Evolutionary conservation across 2,888 invertebrate genomes (phyloP).

Genomic region (Himalopsyche anomala): DNA sequence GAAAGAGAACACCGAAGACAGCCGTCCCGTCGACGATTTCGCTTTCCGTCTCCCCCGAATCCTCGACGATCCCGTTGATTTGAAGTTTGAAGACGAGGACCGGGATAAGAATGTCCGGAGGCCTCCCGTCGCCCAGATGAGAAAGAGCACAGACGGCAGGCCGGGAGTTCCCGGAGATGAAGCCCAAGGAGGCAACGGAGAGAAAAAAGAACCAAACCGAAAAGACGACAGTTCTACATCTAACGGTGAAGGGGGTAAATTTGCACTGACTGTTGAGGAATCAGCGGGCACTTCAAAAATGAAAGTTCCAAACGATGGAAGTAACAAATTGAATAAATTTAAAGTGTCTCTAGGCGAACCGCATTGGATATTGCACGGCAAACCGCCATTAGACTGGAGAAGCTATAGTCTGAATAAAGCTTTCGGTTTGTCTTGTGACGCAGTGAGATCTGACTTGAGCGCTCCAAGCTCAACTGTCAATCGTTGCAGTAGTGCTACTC

Average conservation of each 20-base stretch:
- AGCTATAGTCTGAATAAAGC: slow-evolving; percentile 71
- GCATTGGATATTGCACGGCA: slow-evolving; percentile 71
- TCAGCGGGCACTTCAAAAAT: slow-evolving; percentile 50
- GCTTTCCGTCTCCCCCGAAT: slow-evolving; percentile 60
- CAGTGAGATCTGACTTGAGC: slow-evolving; percentile 70
- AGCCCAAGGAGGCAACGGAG: slow-evolving; percentile 62
- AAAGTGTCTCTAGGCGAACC: slow-evolving; percentile 72
- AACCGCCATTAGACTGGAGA: slow-evolving; percentile 68
- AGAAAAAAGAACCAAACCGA: slow-evolving; percentile 56
- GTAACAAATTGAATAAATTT: slow-evolving; percentile 67
- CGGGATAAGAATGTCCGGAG: slow-evolving; percentile 52
- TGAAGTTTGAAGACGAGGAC: slow-evolving; percentile 62
- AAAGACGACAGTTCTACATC: slow-evolving; percentile 39
- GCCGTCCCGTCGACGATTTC: slow-evolving; percentile 56
- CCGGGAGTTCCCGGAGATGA: slow-evolving; percentile 62
- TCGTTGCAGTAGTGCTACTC: slow-evolving; percentile 72
- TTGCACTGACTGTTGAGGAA: slow-evolving; percentile 43
- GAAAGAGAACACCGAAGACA: slow-evolving; percentile 8
- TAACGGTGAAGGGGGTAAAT: slow-evolving; percentile 11
- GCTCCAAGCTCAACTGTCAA: slow-evolving; percentile 68
- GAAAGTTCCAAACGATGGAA: not conserved
- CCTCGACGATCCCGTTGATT: slow-evolving; percentile 53
- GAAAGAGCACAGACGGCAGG: slow-evolving; percentile 63
- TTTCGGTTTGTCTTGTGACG: slow-evolving; percentile 69
- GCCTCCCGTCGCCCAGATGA: slow-evolving; percentile 60